Evolutionary conservation across 1,140 invertebrate genomes (phyloP).

Genomic region (Drosophila tristis): DNA sequence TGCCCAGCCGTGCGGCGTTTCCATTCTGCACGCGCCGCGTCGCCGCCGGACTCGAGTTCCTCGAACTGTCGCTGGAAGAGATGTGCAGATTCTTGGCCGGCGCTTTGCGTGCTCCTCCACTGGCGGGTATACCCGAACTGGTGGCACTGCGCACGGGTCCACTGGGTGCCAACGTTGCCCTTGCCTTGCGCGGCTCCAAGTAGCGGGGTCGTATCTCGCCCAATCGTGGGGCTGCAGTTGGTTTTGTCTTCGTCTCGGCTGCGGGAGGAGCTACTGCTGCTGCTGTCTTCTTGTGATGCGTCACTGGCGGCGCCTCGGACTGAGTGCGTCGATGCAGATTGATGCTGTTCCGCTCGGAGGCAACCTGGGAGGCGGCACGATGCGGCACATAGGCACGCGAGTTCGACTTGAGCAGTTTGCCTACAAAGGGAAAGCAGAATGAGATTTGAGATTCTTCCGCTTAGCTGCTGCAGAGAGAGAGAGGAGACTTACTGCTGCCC

Average conservation of each 20-base stretch:
- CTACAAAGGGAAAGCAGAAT: conserved; percentile 13
- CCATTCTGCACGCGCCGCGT: conserved; percentile 85
- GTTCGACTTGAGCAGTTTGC: conserved; percentile 67
- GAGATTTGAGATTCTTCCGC: conserved; percentile 11
- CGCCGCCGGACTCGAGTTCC: conserved; percentile 88
- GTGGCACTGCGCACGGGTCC: conserved; percentile 85
- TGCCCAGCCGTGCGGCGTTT: conserved; percentile 72
- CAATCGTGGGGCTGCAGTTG: conserved; percentile 43
- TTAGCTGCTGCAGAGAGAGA: neutral
- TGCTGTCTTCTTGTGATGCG: conserved; percentile 35
- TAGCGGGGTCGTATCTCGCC: conserved; percentile 86
- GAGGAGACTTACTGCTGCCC: conserved; percentile 50
- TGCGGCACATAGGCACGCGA: conserved; percentile 75
- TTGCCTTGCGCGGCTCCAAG: conserved; percentile 85
- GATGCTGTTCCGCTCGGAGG: conserved; percentile 62
- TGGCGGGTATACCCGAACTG: conserved; percentile 85
- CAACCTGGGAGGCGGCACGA: conserved; percentile 64
- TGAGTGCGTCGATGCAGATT: conserved; percentile 72
- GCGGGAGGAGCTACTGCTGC: neutral
- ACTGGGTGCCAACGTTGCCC: conserved; percentile 71
- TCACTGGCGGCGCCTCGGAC: conserved; percentile 70
- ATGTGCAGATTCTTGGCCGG: conserved; percentile 74
- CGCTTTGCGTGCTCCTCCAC: conserved; percentile 42
- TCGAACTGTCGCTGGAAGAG: conserved; percentile 85
- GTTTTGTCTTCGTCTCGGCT: conserved; percentile 15